A percentile compares a stretch with the other conserved stretches of the same genome.
Conservation (phyloP, 2,797 vertebrate species). For the Eurystomus glaucurus region DNA sequence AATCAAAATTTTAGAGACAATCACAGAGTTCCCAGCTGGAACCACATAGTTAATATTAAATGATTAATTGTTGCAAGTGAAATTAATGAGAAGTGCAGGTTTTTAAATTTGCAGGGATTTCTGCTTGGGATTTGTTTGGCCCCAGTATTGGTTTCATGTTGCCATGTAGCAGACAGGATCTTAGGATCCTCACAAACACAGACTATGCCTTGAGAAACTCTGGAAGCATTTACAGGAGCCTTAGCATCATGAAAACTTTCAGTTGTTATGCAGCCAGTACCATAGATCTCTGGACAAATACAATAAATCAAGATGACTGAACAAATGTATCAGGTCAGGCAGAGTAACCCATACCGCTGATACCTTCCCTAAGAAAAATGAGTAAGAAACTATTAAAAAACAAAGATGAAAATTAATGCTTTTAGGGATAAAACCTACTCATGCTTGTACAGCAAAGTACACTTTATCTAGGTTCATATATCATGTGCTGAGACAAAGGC, state of each 20-base stretch:
- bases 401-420: neutral
- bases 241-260: neutral
- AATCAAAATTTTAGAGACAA: neutral
- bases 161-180: neutral
- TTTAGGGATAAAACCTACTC: neutral
- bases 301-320: neutral
- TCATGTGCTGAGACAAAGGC: neutral
- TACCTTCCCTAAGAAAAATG: neutral
- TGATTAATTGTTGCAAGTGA: neutral
- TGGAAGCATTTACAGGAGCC: neutral
- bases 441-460: neutral
- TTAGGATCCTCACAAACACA: neutral
- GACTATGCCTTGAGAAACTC: neutral
- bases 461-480: neutral
- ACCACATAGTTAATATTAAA: fast-evolving
- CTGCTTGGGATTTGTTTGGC: neutral
- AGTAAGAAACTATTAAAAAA: neutral
- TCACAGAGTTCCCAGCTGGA: neutral
- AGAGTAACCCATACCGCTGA: neutral
- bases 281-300: neutral
- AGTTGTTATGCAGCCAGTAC: neutral
- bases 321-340: neutral
- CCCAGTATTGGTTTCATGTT: neutral
- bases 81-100: neutral
- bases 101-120: neutral